Conservation (phyloP, 2,113 vertebrate genomes). For the Columbina picui region DNA sequence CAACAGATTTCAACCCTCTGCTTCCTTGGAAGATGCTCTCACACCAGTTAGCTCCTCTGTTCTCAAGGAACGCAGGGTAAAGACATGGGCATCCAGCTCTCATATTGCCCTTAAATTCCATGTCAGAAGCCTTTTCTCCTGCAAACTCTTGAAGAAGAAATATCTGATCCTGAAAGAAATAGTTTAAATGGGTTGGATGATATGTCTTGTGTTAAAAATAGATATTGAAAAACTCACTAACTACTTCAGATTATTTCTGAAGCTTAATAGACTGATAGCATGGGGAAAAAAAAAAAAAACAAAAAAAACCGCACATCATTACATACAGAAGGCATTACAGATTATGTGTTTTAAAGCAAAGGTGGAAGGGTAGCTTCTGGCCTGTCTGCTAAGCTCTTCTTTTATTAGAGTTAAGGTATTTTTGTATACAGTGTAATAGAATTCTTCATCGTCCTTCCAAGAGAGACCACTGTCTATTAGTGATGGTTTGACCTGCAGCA, state of each 20-base stretch:
- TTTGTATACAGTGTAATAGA: not conserved
- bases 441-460: not conserved
- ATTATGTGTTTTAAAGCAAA: not conserved
- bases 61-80: not conserved
- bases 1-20: not conserved
- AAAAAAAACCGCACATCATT: not conserved
- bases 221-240: not conserved
- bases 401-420: not conserved
- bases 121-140: not conserved
- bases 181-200: not conserved
- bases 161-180: not conserved
- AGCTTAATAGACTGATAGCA: not conserved
- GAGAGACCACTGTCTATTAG: not conserved
- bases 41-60: not conserved
- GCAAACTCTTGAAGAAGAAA: not conserved
- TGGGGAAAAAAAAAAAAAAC: not conserved
- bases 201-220: not conserved
- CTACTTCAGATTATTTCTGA: not conserved
- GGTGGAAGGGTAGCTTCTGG: not conserved
- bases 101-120: not conserved
- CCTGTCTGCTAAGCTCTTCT: not conserved
- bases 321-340: not conserved
- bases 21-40: not conserved
- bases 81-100: not conserved
- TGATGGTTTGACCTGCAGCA: not conserved